These are phyloP conservation scores for Aphis gossypii DNA, from an alignment of 1,140 invertebrate genomes.

Conservation along the genomic window DNA sequence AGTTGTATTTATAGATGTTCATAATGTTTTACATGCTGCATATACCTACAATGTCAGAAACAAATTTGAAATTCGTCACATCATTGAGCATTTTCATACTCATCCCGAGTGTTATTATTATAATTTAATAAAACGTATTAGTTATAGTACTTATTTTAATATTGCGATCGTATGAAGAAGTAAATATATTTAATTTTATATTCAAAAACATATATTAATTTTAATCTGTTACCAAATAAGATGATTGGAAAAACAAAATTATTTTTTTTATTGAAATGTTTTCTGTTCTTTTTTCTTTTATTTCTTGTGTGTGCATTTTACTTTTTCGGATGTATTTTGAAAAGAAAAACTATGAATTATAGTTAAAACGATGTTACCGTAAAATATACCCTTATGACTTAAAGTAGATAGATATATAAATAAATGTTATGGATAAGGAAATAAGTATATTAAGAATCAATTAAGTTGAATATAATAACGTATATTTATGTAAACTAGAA, in stretches of 20 bases:
- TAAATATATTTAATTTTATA: conserved; percentile 10
- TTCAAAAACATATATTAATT: neutral
- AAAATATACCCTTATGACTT: neutral
- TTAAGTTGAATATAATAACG: neutral
- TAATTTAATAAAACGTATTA: neutral
- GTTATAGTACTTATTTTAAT: neutral
- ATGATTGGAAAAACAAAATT: neutral
- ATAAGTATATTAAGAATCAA: neutral
- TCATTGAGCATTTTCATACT: neutral
- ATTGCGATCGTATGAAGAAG: neutral
- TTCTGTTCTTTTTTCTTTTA: neutral
- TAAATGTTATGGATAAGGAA: neutral
- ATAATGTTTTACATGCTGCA: neutral
- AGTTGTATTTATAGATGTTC: neutral
- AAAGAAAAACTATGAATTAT: neutral
- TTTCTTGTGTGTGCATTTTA: neutral
- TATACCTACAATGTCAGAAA: neutral
- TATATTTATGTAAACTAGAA: conserved; percentile 27
- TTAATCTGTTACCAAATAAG: neutral
- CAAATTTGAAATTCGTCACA: neutral
- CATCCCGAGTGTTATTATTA: neutral
- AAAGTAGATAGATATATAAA: neutral
- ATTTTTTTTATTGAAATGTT: neutral
- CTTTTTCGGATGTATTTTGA: neutral
- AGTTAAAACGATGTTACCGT: conserved; percentile 19